Evolutionary conservation across 2,888 invertebrate species (phyloP), one percentile per base, ranked within the genome.

Genomic region (Dasysyrphus albostriatus): DNA sequence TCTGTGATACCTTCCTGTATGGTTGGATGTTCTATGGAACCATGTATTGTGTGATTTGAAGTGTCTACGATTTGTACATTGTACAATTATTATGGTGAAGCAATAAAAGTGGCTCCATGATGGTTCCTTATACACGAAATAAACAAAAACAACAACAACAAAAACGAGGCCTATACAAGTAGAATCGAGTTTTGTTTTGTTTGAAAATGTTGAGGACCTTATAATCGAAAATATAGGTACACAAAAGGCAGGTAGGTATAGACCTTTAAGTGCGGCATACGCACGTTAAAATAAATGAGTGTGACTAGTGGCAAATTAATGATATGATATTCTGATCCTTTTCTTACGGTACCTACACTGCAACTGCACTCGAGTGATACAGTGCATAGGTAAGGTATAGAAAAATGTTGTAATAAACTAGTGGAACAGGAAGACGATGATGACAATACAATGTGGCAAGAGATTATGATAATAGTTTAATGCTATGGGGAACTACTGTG

Each of bases 391-490:
- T 70, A n/a, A n/a, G n/a, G 37, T 10, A 16, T 1, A 69, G 29
- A 63, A 47, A 75, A 39, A 67, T 70, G 39, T 54, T 56, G 58
- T 65, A 74, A 63, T 59, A 83, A 75, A 75, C 63, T 75, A 42
- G 79, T 67, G 56, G 39, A 79, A 56, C 79, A 77, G 82, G 77
- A 77, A 85, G 82, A 73, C 77, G 74, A 61, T 34, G 76, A 85
- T 37, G 80, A 85, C 85, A 58, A 78, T 82, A 78, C 77, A 85
- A 58, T 84, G 84, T 70, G 56, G 67, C 58, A 42, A 59, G 70
- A 59, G 83, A 75, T 84, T 79, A 75, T 72, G 83, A 84, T 79
- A 79, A 72, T 59, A 65, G 37, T 67, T 5, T 10, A 47, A 72
- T 49, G 56, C 42, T 34, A 76, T 59, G 61, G 54, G 80, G 47